Base-by-base conservation (phyloP, 2,797 vertebrate genomes). In the Alosa sapidissima region DNA sequence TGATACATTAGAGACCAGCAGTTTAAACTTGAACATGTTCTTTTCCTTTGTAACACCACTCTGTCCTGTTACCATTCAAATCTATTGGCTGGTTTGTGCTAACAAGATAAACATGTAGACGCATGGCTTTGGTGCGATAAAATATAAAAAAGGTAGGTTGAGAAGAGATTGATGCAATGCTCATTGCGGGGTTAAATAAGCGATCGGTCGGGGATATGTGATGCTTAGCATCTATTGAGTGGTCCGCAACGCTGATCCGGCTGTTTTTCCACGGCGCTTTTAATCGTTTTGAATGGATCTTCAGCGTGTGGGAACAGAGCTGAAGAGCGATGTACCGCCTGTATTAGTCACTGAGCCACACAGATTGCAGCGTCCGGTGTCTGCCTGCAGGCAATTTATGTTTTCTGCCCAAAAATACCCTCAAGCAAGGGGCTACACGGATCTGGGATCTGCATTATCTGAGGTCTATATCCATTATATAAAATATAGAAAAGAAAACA, bases 141-240 rank as follows among this genome's bases (percentile, higher is more conserved):
- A 52, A 16, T 84, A 86, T 58, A 81, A 45, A 47, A 62, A 49
- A 82, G 84, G 55, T 8, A 84, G 88, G 85, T 51, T 83, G 89
- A 90, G 89, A 87, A 83, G 89, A 90, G 87, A 89, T 41, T 89
- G 89, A 92, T 92, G 92, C 91, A 58, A 91, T 88, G 89, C 89
- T 89, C 83, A 60, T 83, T 82, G 86, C 51, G 86, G 89, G 91
- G 91, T 92, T 92, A 93, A 93, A 93, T 90, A 91, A 91, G 88
- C 91, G 83, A 89, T 89, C 88, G 84, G 85, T 85, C 45, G 58
- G 82, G 82, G 85, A 87, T 85, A 83, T 45, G 55, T 82, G 88
- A 87, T 87, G 86, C 86, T 90, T 84, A 85, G 87, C 88, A 41
- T 81, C 83, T 91, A 89, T 87, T 89, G 89, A 92, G 90, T 87